These are phyloP conservation scores for Copidosoma aretas DNA, from an alignment of 2,888 invertebrate genomes.

Conservation along the genomic window DNA sequence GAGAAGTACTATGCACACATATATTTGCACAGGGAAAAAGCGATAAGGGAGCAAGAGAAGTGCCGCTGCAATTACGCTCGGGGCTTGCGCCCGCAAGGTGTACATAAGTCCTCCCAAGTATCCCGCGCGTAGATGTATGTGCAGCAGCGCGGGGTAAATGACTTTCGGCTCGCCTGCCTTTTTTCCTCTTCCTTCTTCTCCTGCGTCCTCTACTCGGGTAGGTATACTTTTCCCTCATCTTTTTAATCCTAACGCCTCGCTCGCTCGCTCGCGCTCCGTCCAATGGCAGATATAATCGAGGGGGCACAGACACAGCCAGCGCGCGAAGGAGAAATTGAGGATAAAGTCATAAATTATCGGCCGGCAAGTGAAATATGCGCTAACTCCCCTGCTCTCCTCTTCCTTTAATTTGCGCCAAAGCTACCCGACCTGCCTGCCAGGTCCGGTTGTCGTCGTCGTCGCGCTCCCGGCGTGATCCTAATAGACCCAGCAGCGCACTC, in stretches of 20 bases:
- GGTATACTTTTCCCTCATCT: neutral
- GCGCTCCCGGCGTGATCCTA: slow-evolving; percentile 15
- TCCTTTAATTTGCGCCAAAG: slow-evolving; percentile 6
- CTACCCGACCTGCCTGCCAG: neutral
- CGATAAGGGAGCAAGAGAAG: slow-evolving; percentile 17
- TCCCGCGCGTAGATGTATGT: too few relatives aligned
- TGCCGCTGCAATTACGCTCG: slow-evolving; percentile 15
- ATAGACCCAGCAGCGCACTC: slow-evolving; percentile 16
- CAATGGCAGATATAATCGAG: slow-evolving; percentile 10
- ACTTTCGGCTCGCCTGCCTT: slow-evolving; percentile 14
- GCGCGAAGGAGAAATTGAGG: neutral
- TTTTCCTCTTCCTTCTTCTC: neutral
- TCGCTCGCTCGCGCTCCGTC: neutral
- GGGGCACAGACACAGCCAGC: neutral
- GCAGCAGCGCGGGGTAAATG: slow-evolving; percentile 15
- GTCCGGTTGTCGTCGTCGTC: too few relatives aligned
- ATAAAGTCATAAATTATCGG: slow-evolving; percentile 27
- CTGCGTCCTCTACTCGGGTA: neutral
- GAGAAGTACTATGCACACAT: too few relatives aligned
- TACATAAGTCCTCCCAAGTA: neutral
- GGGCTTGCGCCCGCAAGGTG: slow-evolving; percentile 15
- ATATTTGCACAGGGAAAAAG: neutral
- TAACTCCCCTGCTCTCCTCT: neutral
- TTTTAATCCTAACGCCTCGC: slow-evolving; percentile 5
- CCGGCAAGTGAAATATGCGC: slow-evolving; percentile 20